Conservation (phyloP, 2,113 vertebrate species). For the Cyprinodon tularosa region DNA sequence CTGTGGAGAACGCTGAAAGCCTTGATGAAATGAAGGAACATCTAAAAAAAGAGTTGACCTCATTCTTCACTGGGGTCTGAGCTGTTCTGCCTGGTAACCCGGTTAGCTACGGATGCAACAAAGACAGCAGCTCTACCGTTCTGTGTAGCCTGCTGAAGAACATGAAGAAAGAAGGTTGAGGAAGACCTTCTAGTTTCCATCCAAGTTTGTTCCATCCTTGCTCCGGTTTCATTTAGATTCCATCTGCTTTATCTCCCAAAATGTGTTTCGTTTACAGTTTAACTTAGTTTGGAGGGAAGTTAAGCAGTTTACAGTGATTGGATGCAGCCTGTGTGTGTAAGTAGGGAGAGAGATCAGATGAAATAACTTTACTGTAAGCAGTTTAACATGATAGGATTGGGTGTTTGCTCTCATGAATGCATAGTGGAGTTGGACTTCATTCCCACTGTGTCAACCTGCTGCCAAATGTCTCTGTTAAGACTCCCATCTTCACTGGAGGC, state of each 20-base stretch:
- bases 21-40: no score
- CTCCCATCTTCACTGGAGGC: constrained; percentile 27
- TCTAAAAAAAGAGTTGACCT: no score
- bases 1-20: no score
- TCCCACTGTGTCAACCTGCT: constrained; percentile 14
- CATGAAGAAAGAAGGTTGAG: neutral
- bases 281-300: constrained; percentile 32
- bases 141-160: neutral
- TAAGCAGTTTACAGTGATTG: constrained; percentile 56
- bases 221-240: neutral
- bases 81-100: neutral
- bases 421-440: neutral
- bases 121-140: neutral
- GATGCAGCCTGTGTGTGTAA: constrained; percentile 18
- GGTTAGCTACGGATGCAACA: neutral
- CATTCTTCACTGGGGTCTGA: no score
- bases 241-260: neutral
- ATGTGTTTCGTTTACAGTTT: constrained; percentile 4
- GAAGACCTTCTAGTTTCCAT: neutral
- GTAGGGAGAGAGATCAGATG: constrained; percentile 7
- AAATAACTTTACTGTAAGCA: constrained; percentile 43
- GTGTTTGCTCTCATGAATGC: constrained; percentile 3
- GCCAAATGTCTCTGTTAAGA: constrained; percentile 1
- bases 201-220: neutral
- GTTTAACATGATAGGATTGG: constrained; percentile 59